phyloP scores from a whole-genome alignment of 2,113 vertebrate species.

The Hippocampus mohnikei region DNA sequence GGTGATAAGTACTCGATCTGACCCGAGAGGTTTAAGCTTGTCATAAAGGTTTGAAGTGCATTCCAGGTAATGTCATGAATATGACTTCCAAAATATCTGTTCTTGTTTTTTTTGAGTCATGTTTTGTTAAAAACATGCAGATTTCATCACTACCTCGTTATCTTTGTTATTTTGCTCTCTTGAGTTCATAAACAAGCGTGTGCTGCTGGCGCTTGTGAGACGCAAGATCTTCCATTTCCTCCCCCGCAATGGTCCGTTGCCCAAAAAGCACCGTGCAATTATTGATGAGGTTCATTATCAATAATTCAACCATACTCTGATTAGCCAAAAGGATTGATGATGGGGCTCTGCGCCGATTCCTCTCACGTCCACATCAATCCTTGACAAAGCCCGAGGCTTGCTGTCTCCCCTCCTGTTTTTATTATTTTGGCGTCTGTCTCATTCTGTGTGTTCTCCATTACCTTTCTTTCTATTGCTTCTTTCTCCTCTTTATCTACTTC shows the following conservation, averaged over 20 bases:
- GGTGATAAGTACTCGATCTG: background rate
- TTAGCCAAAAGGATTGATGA: constrained; percentile 69
- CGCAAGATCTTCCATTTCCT: constrained; percentile 28
- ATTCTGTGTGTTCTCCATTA: constrained; percentile 16
- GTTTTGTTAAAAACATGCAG: background rate
- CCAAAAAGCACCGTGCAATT: constrained; percentile 60
- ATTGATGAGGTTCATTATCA: constrained; percentile 68
- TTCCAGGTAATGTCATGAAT: background rate
- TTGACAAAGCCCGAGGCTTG: constrained; percentile 42
- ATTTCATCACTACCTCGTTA: constrained; percentile 7
- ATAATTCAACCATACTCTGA: constrained; percentile 74
- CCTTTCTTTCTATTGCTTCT: background rate
- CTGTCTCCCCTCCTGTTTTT: constrained; percentile 35
- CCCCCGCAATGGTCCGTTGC: constrained; percentile 37
- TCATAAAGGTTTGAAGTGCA: background rate
- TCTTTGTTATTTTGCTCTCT: constrained; percentile 9
- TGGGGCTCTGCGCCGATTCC: constrained; percentile 39
- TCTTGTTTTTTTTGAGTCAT: background rate
- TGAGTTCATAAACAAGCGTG: constrained; percentile 6
- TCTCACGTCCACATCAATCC: constrained; percentile 46
- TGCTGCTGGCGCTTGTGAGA: constrained; percentile 25
- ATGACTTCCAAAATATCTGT: background rate
- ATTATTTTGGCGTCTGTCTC: constrained; percentile 38
- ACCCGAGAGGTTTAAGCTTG: background rate
- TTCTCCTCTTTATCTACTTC: background rate